phyloP scores from a whole-genome alignment of 2,113 vertebrate genomes.

The Spheniscus mendiculus region DNA sequence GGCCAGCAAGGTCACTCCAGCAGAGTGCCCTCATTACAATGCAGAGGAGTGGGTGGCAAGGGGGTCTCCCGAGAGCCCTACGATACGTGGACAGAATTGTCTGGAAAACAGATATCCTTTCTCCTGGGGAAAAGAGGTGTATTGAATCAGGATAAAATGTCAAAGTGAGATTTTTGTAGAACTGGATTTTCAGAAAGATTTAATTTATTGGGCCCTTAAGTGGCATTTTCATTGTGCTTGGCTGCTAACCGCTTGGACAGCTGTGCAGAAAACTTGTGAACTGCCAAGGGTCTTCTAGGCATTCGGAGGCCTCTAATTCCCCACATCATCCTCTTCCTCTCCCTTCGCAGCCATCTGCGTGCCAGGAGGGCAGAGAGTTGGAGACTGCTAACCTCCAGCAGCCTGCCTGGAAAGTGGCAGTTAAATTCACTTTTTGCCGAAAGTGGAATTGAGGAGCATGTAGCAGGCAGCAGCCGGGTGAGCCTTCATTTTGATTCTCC shows the following conservation, averaged over 20 bases:
- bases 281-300: neutral
- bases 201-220: neutral
- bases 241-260: neutral
- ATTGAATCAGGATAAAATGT: neutral
- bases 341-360: neutral
- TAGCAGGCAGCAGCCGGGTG: neutral
- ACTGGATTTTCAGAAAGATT: slow-evolving; percentile 24
- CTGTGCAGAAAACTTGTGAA: neutral
- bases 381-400: neutral
- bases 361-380: neutral
- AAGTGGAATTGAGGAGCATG: accelerated
- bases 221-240: neutral
- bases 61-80: neutral
- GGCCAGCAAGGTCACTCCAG: neutral
- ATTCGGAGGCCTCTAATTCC: neutral
- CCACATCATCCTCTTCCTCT: neutral
- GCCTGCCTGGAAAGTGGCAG: neutral
- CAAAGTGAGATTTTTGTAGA: neutral
- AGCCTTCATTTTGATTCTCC: neutral
- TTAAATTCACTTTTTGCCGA: neutral
- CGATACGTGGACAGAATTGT: accelerated
- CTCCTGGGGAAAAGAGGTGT: neutral
- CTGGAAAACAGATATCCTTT: neutral
- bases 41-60: accelerated
- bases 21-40: accelerated